phyloP scores from a whole-genome alignment of 2,113 vertebrate species.

The Bagarius yarrelli region DNA sequence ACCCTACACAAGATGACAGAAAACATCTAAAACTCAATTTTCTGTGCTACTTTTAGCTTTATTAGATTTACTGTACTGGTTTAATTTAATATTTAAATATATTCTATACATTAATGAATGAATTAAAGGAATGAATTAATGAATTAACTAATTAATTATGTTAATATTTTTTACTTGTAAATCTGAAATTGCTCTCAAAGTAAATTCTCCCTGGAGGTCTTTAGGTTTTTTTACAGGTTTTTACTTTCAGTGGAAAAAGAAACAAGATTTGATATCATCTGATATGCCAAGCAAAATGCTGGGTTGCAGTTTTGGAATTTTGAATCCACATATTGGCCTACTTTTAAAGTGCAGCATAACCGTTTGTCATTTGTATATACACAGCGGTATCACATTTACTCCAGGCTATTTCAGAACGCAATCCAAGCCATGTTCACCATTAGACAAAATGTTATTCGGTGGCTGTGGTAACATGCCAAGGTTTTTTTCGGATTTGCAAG shows the following conservation, averaged over 20 bases:
- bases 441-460: conserved; percentile 52
- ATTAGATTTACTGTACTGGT: too few relatives aligned
- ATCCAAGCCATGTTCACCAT: conserved; percentile 52
- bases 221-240: neutral
- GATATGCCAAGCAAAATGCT: neutral
- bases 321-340: conserved; percentile 50
- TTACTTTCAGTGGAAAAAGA: neutral
- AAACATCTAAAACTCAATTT: conserved; percentile 45
- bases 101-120: too few relatives aligned
- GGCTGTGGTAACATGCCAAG: conserved; percentile 50
- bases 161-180: neutral
- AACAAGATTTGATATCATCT: neutral
- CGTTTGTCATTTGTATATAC: conserved; percentile 46
- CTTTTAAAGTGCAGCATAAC: conserved; percentile 41
- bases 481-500: conserved; percentile 30
- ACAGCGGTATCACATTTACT: conserved; percentile 62
- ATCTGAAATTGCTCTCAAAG: neutral
- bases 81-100: too few relatives aligned
- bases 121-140: neutral
- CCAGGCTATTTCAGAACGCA: conserved; percentile 57
- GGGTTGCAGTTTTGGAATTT: conserved; percentile 34
- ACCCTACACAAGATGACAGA: conserved; percentile 65
- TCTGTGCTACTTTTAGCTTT: neutral
- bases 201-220: neutral
- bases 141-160: neutral